Evolutionary conservation across 2,888 invertebrate species (phyloP).

Genomic region (Diarsia mendica): DNA sequence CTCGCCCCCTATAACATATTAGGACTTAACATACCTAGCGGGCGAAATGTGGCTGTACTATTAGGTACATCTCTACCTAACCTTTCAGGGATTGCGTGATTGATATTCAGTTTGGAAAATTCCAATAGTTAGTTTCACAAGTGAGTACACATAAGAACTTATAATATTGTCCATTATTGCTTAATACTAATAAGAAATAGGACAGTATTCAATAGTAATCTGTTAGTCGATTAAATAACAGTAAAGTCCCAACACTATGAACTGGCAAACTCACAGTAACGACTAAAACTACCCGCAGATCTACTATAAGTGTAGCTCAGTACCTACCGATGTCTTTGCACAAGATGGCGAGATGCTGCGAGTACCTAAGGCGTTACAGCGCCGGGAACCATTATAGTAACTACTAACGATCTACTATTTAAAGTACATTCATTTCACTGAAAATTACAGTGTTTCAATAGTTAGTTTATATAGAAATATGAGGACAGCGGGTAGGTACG

Average conservation of each 20-base stretch:
- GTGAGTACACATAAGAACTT: background rate
- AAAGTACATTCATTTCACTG: background rate
- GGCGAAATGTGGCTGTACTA: no score
- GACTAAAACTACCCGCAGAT: conserved; percentile 37
- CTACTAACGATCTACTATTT: conserved; percentile 20
- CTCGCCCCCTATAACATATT: no score
- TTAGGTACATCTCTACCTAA: no score
- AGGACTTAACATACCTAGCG: no score
- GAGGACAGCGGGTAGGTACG: background rate
- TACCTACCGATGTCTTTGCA: conserved; percentile 70
- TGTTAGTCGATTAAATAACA: conserved; percentile 10
- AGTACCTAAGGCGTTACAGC: conserved; percentile 53
- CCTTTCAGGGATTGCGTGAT: no score
- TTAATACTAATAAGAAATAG: background rate
- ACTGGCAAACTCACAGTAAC: background rate
- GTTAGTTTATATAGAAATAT: background rate
- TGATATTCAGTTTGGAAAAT: background rate
- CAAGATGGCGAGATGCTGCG: conserved; percentile 81
- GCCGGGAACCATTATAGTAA: conserved; percentile 39
- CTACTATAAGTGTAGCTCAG: conserved; percentile 57
- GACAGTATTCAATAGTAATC: background rate
- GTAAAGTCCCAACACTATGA: background rate
- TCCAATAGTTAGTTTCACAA: no score
- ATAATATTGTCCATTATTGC: background rate
- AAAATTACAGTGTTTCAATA: background rate